These are phyloP conservation scores for Chloroceryle aenea DNA, from an alignment of 2,113 vertebrate species.

Conservation along the genomic window DNA sequence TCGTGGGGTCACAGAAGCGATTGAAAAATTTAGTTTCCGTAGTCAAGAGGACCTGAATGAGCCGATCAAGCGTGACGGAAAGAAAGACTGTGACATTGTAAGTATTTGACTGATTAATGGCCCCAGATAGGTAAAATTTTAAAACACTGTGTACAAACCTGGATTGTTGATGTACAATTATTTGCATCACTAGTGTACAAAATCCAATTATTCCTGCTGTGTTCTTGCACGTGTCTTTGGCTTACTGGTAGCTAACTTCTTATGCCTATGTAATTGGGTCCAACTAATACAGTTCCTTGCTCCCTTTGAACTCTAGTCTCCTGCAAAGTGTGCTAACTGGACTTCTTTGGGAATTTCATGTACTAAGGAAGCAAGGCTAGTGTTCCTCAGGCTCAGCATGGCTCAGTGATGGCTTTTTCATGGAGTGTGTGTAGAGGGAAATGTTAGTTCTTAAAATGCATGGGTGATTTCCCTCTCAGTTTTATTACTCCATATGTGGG, in stretches of 20 bases:
- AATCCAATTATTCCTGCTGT: not conserved
- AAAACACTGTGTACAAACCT: not conserved
- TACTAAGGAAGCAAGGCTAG: not conserved
- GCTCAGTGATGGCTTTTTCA: not conserved
- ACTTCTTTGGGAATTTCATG: not conserved
- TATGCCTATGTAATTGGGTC: not conserved
- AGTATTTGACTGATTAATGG: conserved; percentile 33
- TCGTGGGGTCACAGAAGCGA: conserved; percentile 96
- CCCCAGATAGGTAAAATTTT: not conserved
- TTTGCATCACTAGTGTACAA: not conserved
- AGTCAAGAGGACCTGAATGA: conserved; percentile 98
- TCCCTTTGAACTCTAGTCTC: not conserved
- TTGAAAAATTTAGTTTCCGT: conserved; percentile 97
- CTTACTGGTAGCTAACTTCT: not conserved
- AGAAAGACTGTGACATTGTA: conserved; percentile 91
- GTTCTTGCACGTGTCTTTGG: not conserved
- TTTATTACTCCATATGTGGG: not conserved
- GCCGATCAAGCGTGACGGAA: conserved; percentile 90
- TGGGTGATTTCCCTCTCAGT: not conserved
- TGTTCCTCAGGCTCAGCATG: not conserved
- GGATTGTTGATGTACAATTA: not conserved
- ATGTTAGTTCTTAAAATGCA: not conserved
- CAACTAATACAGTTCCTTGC: not conserved
- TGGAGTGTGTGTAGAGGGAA: not conserved
- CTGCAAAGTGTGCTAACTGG: not conserved